phyloP scores from a whole-genome alignment of 2,797 vertebrate species.

The Iguana delicatissima region DNA sequence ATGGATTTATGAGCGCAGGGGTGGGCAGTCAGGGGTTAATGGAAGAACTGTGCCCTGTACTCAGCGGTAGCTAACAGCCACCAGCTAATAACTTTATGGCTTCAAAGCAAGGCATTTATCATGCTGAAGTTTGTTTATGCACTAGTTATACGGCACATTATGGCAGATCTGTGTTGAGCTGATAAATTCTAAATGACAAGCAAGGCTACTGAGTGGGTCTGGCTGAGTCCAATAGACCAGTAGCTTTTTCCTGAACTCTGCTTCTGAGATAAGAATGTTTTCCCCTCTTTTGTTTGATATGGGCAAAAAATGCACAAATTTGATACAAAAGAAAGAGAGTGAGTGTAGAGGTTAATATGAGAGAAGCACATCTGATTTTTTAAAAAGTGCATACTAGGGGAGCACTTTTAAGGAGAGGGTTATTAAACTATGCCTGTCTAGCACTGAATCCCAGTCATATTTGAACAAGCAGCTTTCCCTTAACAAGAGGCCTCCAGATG shows the following conservation, averaged over 20 bases:
- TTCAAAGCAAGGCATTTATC: constrained; percentile 88
- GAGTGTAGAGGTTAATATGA: neutral
- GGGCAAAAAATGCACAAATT: constrained; percentile 42
- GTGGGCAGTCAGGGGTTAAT: constrained; percentile 65
- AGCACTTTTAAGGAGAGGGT: neutral
- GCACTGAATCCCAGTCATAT: neutral
- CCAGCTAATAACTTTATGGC: constrained; percentile 93
- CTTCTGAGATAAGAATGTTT: constrained; percentile 69
- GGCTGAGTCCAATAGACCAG: constrained; percentile 74
- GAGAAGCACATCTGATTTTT: neutral
- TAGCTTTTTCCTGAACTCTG: constrained; percentile 77
- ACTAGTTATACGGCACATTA: constrained; percentile 83
- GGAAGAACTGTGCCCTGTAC: constrained; percentile 61
- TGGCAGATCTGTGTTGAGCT: constrained; percentile 82
- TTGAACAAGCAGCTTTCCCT: neutral
- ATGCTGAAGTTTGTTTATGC: constrained; percentile 90
- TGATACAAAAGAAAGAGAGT: neutral
- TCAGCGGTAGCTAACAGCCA: constrained; percentile 87
- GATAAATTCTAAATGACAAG: constrained; percentile 85
- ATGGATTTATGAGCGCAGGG: neutral
- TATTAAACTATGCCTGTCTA: neutral
- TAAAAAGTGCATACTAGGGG: neutral
- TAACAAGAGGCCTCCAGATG: neutral
- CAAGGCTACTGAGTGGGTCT: constrained; percentile 66
- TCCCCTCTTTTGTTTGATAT: constrained; percentile 67